Evolutionary conservation across 2,797 vertebrate species (phyloP).

Genomic region (Megalops cyprinoides): DNA sequence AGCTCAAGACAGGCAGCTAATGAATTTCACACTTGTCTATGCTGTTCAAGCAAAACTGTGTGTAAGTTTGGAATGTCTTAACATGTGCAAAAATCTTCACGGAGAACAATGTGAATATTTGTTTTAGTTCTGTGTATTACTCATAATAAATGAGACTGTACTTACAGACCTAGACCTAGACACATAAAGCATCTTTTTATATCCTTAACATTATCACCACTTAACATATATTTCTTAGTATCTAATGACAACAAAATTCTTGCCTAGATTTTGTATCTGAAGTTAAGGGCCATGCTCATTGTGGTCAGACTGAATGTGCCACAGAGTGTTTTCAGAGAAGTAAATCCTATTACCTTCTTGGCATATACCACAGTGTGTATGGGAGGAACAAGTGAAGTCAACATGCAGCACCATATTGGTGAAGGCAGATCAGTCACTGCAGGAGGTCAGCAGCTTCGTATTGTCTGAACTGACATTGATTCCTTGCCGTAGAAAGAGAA

Average conservation of each 20-base stretch:
- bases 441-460: too few species aligned
- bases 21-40: background rate
- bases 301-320: background rate
- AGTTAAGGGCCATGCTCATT: background rate
- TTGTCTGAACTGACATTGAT: constrained; percentile 57
- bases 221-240: background rate
- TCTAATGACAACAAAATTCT: background rate
- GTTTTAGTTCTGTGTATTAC: background rate
- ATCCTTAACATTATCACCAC: too few species aligned
- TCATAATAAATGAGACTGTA: background rate
- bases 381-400: constrained; percentile 49
- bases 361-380: too few species aligned
- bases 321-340: background rate
- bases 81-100: background rate
- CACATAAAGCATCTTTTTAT: too few species aligned
- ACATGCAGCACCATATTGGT: constrained; percentile 61
- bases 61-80: background rate
- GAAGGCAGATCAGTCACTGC: constrained; percentile 66
- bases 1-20: background rate
- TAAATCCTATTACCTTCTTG: background rate
- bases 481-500: constrained; percentile 65
- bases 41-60: too few species aligned
- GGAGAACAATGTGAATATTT: background rate
- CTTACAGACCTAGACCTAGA: background rate
- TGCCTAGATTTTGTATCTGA: background rate